These are phyloP conservation scores for Platyscapa corneri DNA, from an alignment of 1,140 invertebrate genomes.

Conservation along the genomic window DNA sequence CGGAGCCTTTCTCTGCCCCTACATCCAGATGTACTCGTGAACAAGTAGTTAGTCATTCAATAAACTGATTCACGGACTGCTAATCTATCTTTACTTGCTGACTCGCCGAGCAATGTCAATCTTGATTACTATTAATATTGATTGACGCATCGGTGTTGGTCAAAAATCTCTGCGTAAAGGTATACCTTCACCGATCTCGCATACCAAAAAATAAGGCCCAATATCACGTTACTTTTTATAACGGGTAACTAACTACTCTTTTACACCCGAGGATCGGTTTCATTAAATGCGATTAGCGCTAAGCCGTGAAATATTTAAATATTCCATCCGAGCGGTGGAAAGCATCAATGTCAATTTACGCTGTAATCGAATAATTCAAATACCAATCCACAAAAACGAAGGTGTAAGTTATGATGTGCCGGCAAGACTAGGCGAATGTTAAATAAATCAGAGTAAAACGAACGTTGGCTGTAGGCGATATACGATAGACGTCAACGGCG, in stretches of 20 bases:
- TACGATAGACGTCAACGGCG: not conserved
- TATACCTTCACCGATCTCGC: not conserved
- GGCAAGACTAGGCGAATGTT: not conserved
- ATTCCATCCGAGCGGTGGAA: not conserved
- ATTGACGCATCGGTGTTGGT: slow-evolving; percentile 8
- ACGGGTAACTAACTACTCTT: not conserved
- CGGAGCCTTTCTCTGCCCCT: not conserved
- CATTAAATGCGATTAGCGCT: not conserved
- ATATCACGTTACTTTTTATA: slow-evolving; percentile 1
- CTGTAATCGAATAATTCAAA: not conserved
- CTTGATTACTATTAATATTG: slow-evolving; percentile 38
- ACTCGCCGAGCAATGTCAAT: slow-evolving; percentile 18
- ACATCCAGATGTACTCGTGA: slow-evolving; percentile 9
- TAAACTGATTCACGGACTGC: slow-evolving; percentile 11
- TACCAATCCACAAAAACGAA: not conserved
- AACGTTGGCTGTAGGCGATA: not conserved
- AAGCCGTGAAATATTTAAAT: not conserved
- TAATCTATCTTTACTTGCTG: slow-evolving; percentile 15
- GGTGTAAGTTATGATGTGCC: not conserved
- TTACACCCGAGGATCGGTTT: not conserved
- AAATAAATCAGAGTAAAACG: not conserved
- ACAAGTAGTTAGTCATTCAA: slow-evolving; percentile 32
- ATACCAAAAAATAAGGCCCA: not conserved
- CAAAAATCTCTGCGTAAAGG: not conserved
- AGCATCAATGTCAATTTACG: not conserved